Evolutionary conservation across 2,888 invertebrate species (phyloP).

Genomic region (Latheticus oryzae): DNA sequence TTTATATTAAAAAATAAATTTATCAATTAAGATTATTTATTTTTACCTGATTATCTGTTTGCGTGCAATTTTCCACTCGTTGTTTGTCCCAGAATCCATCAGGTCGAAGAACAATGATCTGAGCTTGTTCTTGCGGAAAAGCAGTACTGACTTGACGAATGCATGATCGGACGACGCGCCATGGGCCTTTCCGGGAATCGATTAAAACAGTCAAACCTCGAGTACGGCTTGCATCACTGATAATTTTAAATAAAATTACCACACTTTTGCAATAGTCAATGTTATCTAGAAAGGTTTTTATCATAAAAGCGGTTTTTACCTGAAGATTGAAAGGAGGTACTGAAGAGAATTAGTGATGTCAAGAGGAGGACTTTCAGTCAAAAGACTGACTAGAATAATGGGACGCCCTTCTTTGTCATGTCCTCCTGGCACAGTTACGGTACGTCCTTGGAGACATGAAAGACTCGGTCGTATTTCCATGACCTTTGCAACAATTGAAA

Average conservation of each 20-base stretch:
- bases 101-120: conserved; percentile 74
- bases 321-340: conserved; percentile 70
- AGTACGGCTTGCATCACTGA: conserved; percentile 67
- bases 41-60: conserved; percentile 71
- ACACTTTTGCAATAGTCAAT: neutral
- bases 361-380: conserved; percentile 69
- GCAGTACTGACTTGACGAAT: conserved; percentile 70
- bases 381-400: conserved; percentile 72
- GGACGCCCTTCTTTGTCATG: conserved; percentile 75
- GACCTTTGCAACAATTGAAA: conserved; percentile 53
- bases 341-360: conserved; percentile 64
- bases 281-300: neutral
- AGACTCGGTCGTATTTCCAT: conserved; percentile 69
- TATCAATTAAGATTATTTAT: too few relatives aligned
- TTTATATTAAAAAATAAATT: conserved; percentile 12
- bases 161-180: conserved; percentile 72
- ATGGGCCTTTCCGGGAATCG: conserved; percentile 74
- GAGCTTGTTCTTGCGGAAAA: conserved; percentile 60
- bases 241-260: too few relatives aligned
- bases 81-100: conserved; percentile 84
- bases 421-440: conserved; percentile 75
- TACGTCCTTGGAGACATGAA: conserved; percentile 68
- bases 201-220: conserved; percentile 73
- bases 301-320: too few relatives aligned
- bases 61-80: conserved; percentile 75